A percentile compares a stretch with the other conserved stretches of the same genome.
These are phyloP conservation scores for Bembecia ichneumoniformis DNA, from an alignment of 2,888 invertebrate species.

Conservation along the genomic window DNA sequence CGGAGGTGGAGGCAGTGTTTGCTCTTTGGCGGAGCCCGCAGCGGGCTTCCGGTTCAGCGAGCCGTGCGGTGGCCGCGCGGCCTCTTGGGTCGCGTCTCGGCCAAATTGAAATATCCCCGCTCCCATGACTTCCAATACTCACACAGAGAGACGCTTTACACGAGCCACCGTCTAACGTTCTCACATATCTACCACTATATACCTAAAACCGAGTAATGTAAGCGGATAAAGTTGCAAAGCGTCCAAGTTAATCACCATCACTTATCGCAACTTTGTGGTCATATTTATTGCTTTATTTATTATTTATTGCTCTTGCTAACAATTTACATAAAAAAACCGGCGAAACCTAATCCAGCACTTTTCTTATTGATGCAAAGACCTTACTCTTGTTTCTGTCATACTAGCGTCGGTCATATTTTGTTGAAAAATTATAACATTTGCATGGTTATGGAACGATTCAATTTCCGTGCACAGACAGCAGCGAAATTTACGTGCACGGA, in stretches of 20 bases:
- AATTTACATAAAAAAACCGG: no score
- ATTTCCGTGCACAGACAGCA: slow-evolving; percentile 68
- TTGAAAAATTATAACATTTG: slow-evolving; percentile 37
- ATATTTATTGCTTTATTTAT: no score
- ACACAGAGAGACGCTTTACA: not conserved
- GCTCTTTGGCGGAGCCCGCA: slow-evolving; percentile 67
- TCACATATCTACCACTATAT: not conserved
- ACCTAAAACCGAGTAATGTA: no score
- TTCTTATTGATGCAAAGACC: no score
- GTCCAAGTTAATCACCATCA: no score
- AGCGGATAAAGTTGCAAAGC: no score
- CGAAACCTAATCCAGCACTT: not conserved
- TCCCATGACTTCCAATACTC: slow-evolving; percentile 32
- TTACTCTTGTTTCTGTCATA: no score
- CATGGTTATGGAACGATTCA: slow-evolving; percentile 65
- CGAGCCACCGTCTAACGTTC: not conserved
- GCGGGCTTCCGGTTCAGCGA: slow-evolving; percentile 68
- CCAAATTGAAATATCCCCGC: slow-evolving; percentile 69
- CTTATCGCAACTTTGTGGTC: no score
- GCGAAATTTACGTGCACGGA: slow-evolving; percentile 66
- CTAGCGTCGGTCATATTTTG: slow-evolving; percentile 28
- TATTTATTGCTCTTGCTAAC: no score
- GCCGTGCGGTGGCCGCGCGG: slow-evolving; percentile 57
- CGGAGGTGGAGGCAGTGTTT: slow-evolving; percentile 68
- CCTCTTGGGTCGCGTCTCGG: slow-evolving; percentile 66